These are phyloP conservation scores for Aptenodytes patagonicus DNA, from an alignment of 2,113 vertebrate species.

Conservation along the genomic window DNA sequence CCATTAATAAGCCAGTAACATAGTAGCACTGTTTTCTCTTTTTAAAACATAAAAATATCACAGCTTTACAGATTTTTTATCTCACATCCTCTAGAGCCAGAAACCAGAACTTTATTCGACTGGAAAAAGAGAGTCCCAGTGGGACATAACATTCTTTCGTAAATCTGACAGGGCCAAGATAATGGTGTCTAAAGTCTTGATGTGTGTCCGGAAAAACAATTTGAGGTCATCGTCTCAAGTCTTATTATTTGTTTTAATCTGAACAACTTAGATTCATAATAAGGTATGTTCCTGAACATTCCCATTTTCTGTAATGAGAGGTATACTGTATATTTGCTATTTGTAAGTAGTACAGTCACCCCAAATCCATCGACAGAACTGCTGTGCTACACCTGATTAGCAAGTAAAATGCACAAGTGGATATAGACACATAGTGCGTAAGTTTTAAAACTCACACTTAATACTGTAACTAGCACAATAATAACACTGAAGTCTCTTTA, in stretches of 20 bases:
- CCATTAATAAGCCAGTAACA: neutral
- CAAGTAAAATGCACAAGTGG: neutral
- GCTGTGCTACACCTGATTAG: neutral
- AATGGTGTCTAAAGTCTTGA: neutral
- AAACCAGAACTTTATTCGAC: neutral
- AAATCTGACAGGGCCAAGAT: neutral
- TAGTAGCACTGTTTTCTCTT: neutral
- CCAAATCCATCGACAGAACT: neutral
- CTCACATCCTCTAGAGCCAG: neutral
- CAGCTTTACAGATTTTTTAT: neutral
- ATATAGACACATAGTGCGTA: neutral
- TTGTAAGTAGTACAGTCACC: neutral
- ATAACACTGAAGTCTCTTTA: neutral
- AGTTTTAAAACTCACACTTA: neutral
- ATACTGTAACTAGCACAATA: neutral
- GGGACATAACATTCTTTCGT: neutral
- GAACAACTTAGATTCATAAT: neutral
- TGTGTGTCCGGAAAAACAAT: neutral
- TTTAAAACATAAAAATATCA: neutral
- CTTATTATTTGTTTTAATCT: neutral
- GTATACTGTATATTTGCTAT: neutral
- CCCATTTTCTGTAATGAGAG: neutral
- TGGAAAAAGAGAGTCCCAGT: neutral
- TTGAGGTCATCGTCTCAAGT: neutral
- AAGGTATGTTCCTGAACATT: neutral